These are phyloP conservation scores for Pseudomyrmex gracilis DNA, from an alignment of 1,140 invertebrate genomes.

Conservation along the genomic window DNA sequence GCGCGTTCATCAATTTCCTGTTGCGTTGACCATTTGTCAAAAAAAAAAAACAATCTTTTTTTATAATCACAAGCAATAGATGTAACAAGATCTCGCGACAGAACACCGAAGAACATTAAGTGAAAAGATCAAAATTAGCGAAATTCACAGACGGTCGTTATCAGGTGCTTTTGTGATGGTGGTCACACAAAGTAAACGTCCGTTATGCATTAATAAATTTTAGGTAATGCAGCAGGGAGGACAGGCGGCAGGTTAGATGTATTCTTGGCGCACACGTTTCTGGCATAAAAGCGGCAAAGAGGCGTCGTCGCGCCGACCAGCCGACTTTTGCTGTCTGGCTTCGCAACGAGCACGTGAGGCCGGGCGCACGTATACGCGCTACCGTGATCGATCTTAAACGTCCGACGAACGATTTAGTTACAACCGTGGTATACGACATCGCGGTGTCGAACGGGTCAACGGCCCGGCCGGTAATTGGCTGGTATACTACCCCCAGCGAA, in stretches of 20 bases:
- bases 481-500: not conserved
- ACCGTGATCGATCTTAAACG: constrained; percentile 56
- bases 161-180: not conserved
- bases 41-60: too few relatives aligned
- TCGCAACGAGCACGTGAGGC: constrained; percentile 9
- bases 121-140: not conserved
- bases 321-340: constrained; percentile 26
- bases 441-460: constrained; percentile 13
- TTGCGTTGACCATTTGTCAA: too few relatives aligned
- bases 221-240: constrained; percentile 47
- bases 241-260: constrained; percentile 24
- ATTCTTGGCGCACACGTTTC: constrained; percentile 64
- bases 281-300: constrained; percentile 52
- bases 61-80: too few relatives aligned
- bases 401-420: constrained; percentile 59
- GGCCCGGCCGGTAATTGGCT: constrained; percentile 13
- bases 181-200: not conserved
- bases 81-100: not conserved
- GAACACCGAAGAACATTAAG: not conserved
- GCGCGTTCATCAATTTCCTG: too few relatives aligned
- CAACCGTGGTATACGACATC: constrained; percentile 17
- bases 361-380: not conserved
- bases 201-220: constrained; percentile 56
- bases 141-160: not conserved
- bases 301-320: constrained; percentile 2